phyloP scores from a whole-genome alignment of 2,888 invertebrate genomes.

The Eupelmus urozonus region DNA sequence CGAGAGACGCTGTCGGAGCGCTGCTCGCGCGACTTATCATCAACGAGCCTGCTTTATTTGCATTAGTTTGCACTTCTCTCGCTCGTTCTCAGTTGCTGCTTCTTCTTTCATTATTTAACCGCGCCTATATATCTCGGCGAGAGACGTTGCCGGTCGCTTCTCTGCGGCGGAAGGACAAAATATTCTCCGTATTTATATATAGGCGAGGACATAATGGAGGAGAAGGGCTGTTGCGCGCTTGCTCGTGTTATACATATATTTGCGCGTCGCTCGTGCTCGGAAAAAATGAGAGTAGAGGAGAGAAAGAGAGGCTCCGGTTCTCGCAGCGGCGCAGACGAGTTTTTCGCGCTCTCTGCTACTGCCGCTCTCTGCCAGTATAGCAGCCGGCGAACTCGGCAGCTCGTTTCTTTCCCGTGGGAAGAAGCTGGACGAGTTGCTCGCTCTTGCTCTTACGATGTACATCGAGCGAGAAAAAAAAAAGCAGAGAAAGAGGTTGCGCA shows the following conservation, averaged over 20 bases:
- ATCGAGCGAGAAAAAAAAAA: constrained; percentile 15
- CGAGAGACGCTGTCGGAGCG: constrained; percentile 18
- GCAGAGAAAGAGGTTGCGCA: constrained; percentile 18
- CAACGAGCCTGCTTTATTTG: constrained; percentile 12
- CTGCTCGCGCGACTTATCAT: constrained; percentile 30
- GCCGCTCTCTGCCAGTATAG: not conserved
- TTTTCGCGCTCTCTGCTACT: constrained; percentile 30
- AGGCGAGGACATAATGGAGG: not conserved
- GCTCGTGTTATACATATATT: constrained; percentile 2
- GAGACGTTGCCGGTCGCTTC: not conserved
- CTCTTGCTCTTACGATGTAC: constrained; percentile 1
- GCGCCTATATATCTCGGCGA: not conserved
- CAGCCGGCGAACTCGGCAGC: not conserved
- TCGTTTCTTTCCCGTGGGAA: constrained; percentile 51
- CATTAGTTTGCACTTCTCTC: constrained; percentile 26
- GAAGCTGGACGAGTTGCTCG: too few species aligned
- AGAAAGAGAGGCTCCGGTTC: constrained; percentile 34
- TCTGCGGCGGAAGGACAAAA: constrained; percentile 4
- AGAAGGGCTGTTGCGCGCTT: not conserved
- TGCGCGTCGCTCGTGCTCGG: not conserved
- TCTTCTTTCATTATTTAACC: not conserved
- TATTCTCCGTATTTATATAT: not conserved
- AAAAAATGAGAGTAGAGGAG: not conserved
- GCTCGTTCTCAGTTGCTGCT: not conserved
- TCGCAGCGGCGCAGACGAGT: constrained; percentile 44